Evolutionary conservation across 2,797 vertebrate species (phyloP), one percentile per base, ranked within the genome.

Genomic region (Galaxias olidus): DNA sequence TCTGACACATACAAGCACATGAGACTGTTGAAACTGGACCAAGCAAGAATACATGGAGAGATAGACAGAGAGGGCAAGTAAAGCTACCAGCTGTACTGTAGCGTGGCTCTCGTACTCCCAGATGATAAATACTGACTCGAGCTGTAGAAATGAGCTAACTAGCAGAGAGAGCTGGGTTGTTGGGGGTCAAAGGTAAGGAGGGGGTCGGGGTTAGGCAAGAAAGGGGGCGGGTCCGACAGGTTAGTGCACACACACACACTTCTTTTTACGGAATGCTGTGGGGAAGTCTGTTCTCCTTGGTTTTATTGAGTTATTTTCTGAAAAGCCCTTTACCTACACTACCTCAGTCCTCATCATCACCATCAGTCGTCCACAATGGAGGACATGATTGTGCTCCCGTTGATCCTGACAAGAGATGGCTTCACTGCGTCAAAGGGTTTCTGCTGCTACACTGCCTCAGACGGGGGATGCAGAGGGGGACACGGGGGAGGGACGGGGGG

Each of bases 251-350:
- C 69, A 78, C 72, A 65, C 74, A 70, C 65, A n/a, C n/a, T n/a
- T n/a, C n/a, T 42, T 52, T 68, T 69, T 73, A 75, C 61, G 89
- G 88, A 92, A 92, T 90, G 86, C 84, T 75, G 82, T 72, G 81
- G 85, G 75, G 86, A 79, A 78, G 69, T 85, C 68, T 72, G 64
- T 76, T 80, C 59, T 74, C 17, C 20, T 30, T 19, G 9, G 30
- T 19, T 55, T 13, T 19, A 52, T 52, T 53, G n/a, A n/a, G n/a
- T 49, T 62, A 10, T 47, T 47, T 52, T 71, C 15, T 10, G 18
- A 53, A 63, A 68, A 55, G 47, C 61, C 73, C 63, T 79, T 84
- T 73, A 68, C 43, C 72, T 56, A 57, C 20, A 56, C 71, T 69
- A 80, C 57, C 19, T 85, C 75, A n/a, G 79, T 81, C 75, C 74